These are phyloP conservation scores for Enteromius paludinosus DNA, from an alignment of 2,797 vertebrate genomes.

Conservation along the genomic window DNA sequence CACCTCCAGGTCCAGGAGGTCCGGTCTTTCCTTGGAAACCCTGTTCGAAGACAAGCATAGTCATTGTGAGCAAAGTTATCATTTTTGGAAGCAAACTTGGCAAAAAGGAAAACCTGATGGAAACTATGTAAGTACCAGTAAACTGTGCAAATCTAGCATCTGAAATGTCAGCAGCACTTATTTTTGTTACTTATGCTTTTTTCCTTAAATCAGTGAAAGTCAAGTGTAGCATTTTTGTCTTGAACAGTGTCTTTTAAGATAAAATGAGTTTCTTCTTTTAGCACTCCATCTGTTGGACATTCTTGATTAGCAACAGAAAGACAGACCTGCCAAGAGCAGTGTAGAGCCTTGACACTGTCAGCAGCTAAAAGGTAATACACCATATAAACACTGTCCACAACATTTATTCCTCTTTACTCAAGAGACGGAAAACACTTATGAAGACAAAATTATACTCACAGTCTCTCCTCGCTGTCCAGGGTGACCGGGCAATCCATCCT, in stretches of 20 bases:
- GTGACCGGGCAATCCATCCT: conserved; percentile 95
- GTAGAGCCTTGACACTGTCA: not conserved
- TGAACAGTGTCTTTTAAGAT: not conserved
- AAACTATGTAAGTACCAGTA: not conserved
- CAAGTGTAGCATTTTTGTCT: not conserved
- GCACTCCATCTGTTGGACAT: not conserved
- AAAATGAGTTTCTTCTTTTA: not conserved
- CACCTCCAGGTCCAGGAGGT: conserved; percentile 95
- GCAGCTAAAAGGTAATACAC: conserved; percentile 17
- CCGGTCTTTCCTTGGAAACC: conserved; percentile 99
- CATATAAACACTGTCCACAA: not conserved
- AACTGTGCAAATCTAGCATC: not conserved
- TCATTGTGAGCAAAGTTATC: conserved; percentile 13
- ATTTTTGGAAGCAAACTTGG: not conserved
- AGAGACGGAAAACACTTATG: conserved; percentile 85
- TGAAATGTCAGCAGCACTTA: not conserved
- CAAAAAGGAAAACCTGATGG: not conserved
- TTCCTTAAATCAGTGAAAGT: not conserved
- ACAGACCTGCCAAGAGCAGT: conserved; percentile 1
- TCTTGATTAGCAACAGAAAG: conserved; percentile 9
- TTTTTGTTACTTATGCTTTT: not conserved
- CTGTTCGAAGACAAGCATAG: conserved; percentile 71
- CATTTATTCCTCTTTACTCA: not conserved
- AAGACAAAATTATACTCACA: conserved; percentile 78
- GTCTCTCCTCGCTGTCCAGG: conserved; percentile 97